Conservation (phyloP, 92 coral and sea anemone species). For the Micromussa lordhowensis region DNA sequence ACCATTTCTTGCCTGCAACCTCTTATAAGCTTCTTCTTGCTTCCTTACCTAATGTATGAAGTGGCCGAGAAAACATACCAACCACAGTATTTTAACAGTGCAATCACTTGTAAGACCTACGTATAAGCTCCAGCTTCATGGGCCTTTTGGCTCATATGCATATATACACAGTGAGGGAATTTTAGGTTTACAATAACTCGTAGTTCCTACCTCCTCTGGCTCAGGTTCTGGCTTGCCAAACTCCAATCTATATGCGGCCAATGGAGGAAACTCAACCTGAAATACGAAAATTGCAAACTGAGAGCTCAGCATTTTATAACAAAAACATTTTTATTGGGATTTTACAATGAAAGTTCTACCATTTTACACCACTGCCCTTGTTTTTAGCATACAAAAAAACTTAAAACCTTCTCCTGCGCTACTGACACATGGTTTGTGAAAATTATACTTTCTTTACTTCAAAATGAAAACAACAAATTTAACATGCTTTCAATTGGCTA, state of each 20-base stretch:
- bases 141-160: too few species aligned
- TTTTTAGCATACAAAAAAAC: neutral
- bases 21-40: slow-evolving; percentile 67
- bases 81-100: neutral
- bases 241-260: slow-evolving; percentile 74
- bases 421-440: too few species aligned
- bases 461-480: too few species aligned
- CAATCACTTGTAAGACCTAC: too few species aligned
- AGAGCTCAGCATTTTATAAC: neutral
- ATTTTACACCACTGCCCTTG: neutral
- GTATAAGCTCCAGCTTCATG: too few species aligned
- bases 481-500: too few species aligned
- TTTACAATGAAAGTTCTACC: neutral
- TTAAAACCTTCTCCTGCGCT: too few species aligned
- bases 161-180: neutral
- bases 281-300: neutral
- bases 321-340: neutral
- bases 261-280: slow-evolving; percentile 78
- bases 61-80: neutral
- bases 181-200: too few species aligned
- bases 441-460: too few species aligned
- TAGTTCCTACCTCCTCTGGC: slow-evolving; percentile 70
- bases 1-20: slow-evolving; percentile 69
- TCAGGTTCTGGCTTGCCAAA: slow-evolving; percentile 77
- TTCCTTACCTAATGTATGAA: slow-evolving; percentile 54